A percentile compares a stretch with the other conserved stretches of the same genome.
phyloP scores from a whole-genome alignment of 2,888 invertebrate species.

The Bombylius discolor region DNA sequence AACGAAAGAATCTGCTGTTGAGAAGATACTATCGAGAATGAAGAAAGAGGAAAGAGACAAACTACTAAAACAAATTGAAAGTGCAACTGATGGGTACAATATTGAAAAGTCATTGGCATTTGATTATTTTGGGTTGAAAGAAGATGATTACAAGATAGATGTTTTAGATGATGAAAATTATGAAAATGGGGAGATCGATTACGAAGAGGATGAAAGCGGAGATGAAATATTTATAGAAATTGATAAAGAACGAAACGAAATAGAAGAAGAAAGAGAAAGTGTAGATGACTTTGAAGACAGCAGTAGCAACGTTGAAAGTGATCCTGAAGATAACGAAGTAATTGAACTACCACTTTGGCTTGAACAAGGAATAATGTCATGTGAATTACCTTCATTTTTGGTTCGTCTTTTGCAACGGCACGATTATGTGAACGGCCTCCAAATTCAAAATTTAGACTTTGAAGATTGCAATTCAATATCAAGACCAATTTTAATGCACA shows the following conservation, averaged over 20 bases:
- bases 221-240: neutral
- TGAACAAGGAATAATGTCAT: conserved; percentile 45
- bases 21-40: conserved; percentile 50
- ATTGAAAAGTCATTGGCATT: conserved; percentile 45
- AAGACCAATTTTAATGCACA: conserved; percentile 47
- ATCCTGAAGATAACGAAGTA: conserved; percentile 14
- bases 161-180: conserved; percentile 6
- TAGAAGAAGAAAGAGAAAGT: conserved; percentile 1
- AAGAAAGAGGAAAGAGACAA: conserved; percentile 42
- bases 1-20: conserved; percentile 53
- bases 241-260: neutral
- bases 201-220: neutral
- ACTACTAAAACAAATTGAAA: conserved; percentile 45
- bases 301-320: neutral
- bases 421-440: conserved; percentile 52
- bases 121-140: conserved; percentile 40
- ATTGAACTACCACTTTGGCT: conserved; percentile 48
- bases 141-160: conserved; percentile 10
- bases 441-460: conserved; percentile 54
- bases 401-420: conserved; percentile 53
- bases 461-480: conserved; percentile 47
- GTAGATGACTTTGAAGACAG: neutral
- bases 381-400: conserved; percentile 49
- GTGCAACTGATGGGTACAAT: conserved; percentile 51
- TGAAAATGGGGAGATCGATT: neutral